Conservation (phyloP, 1,140 invertebrate genomes). For the Physella acuta region DNA sequence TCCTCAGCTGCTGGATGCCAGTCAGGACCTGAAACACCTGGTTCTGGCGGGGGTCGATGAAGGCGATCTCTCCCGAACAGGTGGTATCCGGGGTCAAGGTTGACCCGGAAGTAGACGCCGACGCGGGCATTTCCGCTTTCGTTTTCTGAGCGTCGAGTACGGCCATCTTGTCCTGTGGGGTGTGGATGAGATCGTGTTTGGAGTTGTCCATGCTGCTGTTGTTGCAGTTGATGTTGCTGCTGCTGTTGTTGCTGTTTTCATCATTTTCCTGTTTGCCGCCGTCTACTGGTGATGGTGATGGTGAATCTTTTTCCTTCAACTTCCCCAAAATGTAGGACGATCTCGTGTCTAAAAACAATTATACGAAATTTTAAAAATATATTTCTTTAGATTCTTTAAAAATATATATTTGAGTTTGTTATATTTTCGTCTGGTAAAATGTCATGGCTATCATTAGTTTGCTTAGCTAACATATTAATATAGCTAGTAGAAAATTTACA, state of each 20-base stretch:
- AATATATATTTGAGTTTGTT: too few species aligned
- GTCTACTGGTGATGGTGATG: too few species aligned
- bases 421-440: too few species aligned
- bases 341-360: too few species aligned
- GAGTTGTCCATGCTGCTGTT: background rate
- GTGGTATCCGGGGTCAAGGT: conserved; percentile 9
- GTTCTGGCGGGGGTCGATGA: conserved; percentile 17
- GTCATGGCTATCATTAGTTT: too few species aligned
- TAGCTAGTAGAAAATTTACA: too few species aligned
- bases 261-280: too few species aligned
- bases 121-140: background rate
- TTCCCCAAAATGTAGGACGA: too few species aligned
- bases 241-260: background rate
- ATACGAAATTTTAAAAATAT: too few species aligned
- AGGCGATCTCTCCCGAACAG: background rate
- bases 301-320: too few species aligned
- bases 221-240: conserved; percentile 21
- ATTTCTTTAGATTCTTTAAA: too few species aligned
- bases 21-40: conserved; percentile 21
- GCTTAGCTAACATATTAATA: too few species aligned
- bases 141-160: background rate
- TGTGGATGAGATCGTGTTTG: background rate
- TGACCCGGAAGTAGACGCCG: conserved; percentile 12
- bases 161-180: background rate
- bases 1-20: conserved; percentile 18